Evolutionary conservation across 2,888 invertebrate genomes (phyloP), one percentile per base, ranked within the genome.

Genomic region (Lasioglossum zephyrum): DNA sequence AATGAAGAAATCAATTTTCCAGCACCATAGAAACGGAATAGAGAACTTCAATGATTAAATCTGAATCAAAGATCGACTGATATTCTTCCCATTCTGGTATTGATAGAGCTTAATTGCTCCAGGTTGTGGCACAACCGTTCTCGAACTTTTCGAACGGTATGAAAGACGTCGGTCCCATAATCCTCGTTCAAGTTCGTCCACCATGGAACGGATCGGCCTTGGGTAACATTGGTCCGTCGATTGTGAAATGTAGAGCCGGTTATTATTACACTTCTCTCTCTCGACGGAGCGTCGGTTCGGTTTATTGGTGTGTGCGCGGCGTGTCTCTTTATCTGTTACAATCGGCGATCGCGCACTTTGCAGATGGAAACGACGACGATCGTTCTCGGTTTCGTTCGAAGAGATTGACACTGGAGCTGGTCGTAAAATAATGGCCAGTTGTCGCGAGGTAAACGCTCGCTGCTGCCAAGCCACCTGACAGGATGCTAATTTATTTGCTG

Each of bases 191-290:
- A 82, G 63, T 80, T 86, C 86, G 86, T 82, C 80, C 47, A 76
- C 63, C 72, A 69, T 31, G 73, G 77, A 31, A 53, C 66, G 0
- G 49, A 70, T 74, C 79, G 76, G 57, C 81, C 81, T 87, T 87
- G 86, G 53, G 60, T 8, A 83, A 74, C 77, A 47, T 75, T 77
- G 73, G 69, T n/a, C 75, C 49, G 53, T 9, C 78, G 81, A 81
- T 81, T 85, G 82, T 22, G 80, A 85, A 82, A 82, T 77, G 53
- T 41, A 66, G 76, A 78, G 84, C 75, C 81, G 75, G 83, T 79
- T 81, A 80, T 85, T 77, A 41, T 41, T 76, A 60, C 78, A 79
- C 75, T 73, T 63, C 26, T 63, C 26, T 63, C 31, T 60, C 80
- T 82, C 77, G n/a, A 74, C 39, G 76, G 74, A 79, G 63, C 79